Base-by-base conservation (phyloP, 1,140 invertebrate genomes). In the Bicyclus anynana region DNA sequence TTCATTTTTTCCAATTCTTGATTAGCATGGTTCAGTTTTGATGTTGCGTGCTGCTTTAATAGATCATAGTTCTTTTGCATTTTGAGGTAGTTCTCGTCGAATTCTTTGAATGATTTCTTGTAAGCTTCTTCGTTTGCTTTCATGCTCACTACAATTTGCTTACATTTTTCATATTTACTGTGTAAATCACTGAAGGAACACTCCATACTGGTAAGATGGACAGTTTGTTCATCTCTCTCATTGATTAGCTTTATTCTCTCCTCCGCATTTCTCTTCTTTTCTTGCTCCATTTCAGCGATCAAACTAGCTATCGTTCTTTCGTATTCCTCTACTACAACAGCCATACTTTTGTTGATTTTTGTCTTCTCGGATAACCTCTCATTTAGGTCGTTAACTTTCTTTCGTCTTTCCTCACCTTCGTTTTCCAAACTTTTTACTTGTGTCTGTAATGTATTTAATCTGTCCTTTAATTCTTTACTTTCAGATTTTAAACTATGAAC, bases 141-240 rank as follows among this genome's bases (percentile, higher is more conserved):
- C 51, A 81, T 86, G 46, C 64, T 79, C 1, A 87, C 46, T 60
- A 90, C 86, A 5, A 89, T 75, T 66, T 87, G 79, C 64, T 89
- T 90, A 53, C 82, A 83, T 35, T 88, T 86, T 51, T 90, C 87
- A 52, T 89, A 90, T 71, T 90, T 90, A 17, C 90, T 92, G 77
- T 95, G 94, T 61, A 95, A 89, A 87, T 95, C 94, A 57, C 92
- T 94, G 73, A 95, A 96, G 21, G 94, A 94, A 50, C 91, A 90
- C 88, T 95, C 94, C 74, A 95, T 92, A 69, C 92, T 94, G 27
- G 92, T 91, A 47, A 95, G 82, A 80, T 95, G 94, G 69, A 93
- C 91, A 57, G 93, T 89, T 61, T 94, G 93, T 80, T 93, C 90
- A 66, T 93, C 91, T 67, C 91, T 90, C 69, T 93, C 92, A 29